These are phyloP conservation scores for Meteorus colon DNA, from an alignment of 2,888 invertebrate species.

Conservation along the genomic window DNA sequence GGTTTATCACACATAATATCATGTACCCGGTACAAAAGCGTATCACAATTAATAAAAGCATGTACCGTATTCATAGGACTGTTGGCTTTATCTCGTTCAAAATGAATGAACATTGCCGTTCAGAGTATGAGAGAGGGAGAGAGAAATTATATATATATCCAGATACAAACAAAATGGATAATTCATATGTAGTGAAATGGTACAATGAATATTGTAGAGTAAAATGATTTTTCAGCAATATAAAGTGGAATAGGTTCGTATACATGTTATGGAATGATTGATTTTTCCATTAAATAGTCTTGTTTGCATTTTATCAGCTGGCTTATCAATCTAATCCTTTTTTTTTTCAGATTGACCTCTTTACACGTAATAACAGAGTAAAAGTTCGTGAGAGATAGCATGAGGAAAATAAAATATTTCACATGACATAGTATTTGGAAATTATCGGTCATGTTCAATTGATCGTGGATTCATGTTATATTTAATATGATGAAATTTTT, in stretches of 20 bases:
- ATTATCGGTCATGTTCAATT: background rate
- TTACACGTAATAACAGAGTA: background rate
- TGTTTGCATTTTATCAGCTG: background rate
- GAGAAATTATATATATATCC: background rate
- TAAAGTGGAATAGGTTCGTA: no score
- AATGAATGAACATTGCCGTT: background rate
- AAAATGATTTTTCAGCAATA: no score
- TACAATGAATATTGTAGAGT: no score
- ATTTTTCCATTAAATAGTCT: background rate
- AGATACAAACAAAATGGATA: background rate
- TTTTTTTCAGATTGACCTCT: background rate
- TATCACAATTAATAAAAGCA: background rate
- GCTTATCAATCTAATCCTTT: constrained; percentile 1
- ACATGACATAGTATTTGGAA: background rate
- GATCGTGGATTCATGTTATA: background rate
- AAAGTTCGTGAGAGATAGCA: background rate
- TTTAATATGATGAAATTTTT: background rate
- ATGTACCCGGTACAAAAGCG: background rate
- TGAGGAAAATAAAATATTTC: background rate
- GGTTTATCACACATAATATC: background rate
- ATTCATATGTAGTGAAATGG: background rate
- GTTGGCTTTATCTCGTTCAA: background rate
- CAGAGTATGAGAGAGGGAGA: background rate
- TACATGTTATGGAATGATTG: no score
- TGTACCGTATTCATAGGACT: no score